A percentile compares a stretch with the other conserved stretches of the same genome.
Conservation (phyloP, 2,888 invertebrate genomes). For the Nysson spinosus region DNA sequence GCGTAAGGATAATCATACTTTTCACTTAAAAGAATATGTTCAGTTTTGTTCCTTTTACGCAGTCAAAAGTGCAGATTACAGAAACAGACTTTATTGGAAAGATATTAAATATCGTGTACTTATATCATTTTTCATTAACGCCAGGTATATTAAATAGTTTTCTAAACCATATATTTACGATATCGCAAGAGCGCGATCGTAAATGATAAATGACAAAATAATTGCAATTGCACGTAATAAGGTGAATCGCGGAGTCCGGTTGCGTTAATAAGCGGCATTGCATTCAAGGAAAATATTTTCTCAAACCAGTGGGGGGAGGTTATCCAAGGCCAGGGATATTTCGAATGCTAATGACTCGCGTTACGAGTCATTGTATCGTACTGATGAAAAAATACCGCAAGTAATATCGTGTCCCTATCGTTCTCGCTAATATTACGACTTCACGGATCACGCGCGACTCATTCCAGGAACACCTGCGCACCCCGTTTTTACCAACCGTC, state of each 20-base stretch:
- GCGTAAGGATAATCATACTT: too few relatives aligned
- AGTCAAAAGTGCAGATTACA: too few relatives aligned
- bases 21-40: too few relatives aligned
- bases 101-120: too few relatives aligned
- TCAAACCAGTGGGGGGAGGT: conserved; percentile 23
- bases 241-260: background rate
- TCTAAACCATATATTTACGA: too few relatives aligned
- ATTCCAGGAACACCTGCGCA: background rate
- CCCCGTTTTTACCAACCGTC: too few relatives aligned
- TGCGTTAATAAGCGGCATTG: background rate
- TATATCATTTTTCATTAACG: too few relatives aligned
- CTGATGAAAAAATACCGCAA: conserved; percentile 4
- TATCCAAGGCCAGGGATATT: conserved; percentile 28
- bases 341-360: conserved; percentile 11
- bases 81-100: too few relatives aligned
- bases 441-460: background rate
- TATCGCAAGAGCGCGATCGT: too few relatives aligned
- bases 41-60: too few relatives aligned
- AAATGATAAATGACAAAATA: conserved; percentile 1
- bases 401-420: background rate
- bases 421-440: too few relatives aligned
- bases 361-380: conserved; percentile 7
- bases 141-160: too few relatives aligned
- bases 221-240: background rate
- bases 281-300: conserved; percentile 31